Conservation (phyloP, 1,140 invertebrate genomes). For the Drosophila leontia region DNA sequence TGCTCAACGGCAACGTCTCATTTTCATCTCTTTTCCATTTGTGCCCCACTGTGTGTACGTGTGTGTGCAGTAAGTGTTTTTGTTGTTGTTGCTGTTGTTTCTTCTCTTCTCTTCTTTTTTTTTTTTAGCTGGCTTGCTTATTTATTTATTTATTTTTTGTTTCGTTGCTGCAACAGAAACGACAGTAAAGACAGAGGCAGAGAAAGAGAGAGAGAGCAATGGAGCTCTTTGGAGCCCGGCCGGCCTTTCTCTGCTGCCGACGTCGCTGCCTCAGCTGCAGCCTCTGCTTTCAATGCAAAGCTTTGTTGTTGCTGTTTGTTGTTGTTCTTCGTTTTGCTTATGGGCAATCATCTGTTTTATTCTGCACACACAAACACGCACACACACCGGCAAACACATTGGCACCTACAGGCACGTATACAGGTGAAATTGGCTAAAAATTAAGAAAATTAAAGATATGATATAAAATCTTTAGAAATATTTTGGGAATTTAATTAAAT, state of each 20-base stretch:
- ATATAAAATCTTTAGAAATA: not conserved
- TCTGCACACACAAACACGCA: slow-evolving; percentile 60
- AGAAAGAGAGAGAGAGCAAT: slow-evolving; percentile 32
- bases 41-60: slow-evolving; percentile 29
- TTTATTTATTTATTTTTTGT: slow-evolving; percentile 78
- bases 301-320: slow-evolving; percentile 36
- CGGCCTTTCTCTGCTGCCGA: slow-evolving; percentile 39
- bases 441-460: not conserved
- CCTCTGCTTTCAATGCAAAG: slow-evolving; percentile 47
- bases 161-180: slow-evolving; percentile 53
- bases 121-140: slow-evolving; percentile 53
- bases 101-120: slow-evolving; percentile 30
- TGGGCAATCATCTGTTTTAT: slow-evolving; percentile 82
- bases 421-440: slow-evolving; percentile 19
- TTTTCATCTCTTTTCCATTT: slow-evolving; percentile 73
- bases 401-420: slow-evolving; percentile 41
- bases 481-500: not conserved
- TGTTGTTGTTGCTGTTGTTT: slow-evolving; percentile 61
- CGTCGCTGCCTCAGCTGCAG: slow-evolving; percentile 18
- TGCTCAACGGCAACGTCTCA: slow-evolving; percentile 64
- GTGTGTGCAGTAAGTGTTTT: slow-evolving; percentile 46
- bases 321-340: slow-evolving; percentile 66
- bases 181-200: slow-evolving; percentile 28
- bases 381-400: slow-evolving; percentile 22
- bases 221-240: slow-evolving; percentile 62